phyloP scores from a whole-genome alignment of 2,797 vertebrate species.

The Melanotaenia parkinsoni region DNA sequence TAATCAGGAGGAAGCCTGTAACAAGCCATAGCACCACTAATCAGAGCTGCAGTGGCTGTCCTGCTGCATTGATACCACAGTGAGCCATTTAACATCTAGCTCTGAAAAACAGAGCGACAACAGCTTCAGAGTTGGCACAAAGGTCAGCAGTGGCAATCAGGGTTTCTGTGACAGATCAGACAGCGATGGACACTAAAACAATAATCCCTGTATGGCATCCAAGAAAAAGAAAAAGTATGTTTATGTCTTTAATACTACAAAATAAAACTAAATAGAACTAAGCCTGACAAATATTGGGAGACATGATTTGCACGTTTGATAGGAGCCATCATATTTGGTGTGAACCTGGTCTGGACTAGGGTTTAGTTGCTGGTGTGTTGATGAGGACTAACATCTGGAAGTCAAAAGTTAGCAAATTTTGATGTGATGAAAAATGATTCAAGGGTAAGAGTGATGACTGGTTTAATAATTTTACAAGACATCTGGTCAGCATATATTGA shows the following conservation, averaged over 20 bases:
- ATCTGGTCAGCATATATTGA: slow-evolving; percentile 15
- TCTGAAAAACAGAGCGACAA: not conserved
- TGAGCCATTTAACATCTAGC: not conserved
- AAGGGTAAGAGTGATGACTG: not conserved
- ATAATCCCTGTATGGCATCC: not conserved
- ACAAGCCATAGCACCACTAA: not conserved
- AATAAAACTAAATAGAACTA: not conserved
- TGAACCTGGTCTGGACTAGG: not conserved
- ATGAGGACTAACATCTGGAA: slow-evolving; percentile 1
- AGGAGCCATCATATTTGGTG: not conserved
- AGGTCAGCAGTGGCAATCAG: not conserved
- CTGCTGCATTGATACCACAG: not conserved
- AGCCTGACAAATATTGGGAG: not conserved
- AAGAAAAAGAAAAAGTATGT: too few species aligned
- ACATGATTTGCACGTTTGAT: not conserved
- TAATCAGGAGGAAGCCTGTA: slow-evolving; percentile 7
- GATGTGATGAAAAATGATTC: slow-evolving; percentile 17
- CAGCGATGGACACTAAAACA: not conserved
- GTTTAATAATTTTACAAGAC: slow-evolving; percentile 15
- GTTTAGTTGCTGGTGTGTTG: not conserved
- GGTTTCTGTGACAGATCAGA: not conserved
- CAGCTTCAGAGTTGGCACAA: not conserved
- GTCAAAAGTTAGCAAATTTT: slow-evolving; percentile 20
- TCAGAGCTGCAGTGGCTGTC: not conserved
- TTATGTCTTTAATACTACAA: too few species aligned